Evolutionary conservation across 2,888 invertebrate genomes (phyloP), one percentile per base, ranked within the genome.

Genomic region (Ophion ellenae): DNA sequence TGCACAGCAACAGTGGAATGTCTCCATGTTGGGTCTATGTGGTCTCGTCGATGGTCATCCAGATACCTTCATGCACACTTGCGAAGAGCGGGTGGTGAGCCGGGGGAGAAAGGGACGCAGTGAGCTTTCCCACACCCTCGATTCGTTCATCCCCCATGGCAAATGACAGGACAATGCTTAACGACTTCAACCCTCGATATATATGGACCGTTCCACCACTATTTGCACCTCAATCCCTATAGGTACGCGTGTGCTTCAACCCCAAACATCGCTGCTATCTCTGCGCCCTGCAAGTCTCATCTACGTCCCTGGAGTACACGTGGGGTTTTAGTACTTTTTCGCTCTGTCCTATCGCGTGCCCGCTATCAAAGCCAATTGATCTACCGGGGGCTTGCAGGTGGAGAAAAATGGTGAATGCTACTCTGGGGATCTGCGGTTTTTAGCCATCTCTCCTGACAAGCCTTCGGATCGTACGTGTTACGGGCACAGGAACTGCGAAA

Each of bases 91-190:
- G 2, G 24, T 14, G 5, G 24, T n/a, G 32, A 47, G 3, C 32
- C 28, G 57, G n/a, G 76, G 6, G 59, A 24, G 40, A 24, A n/a
- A 40, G 66, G 20, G 67, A 59, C 17, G 28, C 32, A 59, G 40
- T 45, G 59, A 67, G 78, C 74, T 78, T 84, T 78, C 70, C 69
- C 67, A 74, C n/a, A 79, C 69, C 59, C 77, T 77, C 53, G 45
- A n/a, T 57, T 53, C 81, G 74, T 59, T 69, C 84, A 67, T 67
- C 73, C 70, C 67, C 63, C 75, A 75, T 67, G 61, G 67, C 74
- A 83, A 81, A 87, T 87, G 86, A 86, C 78, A 84, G 87, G 86
- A 86, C 86, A 86, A 87, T 85, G 85, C 86, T 80, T 87, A 86
- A 87, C 82, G 83, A 85, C 76, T 87, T 87, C 85, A 85, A 78